Conservation (phyloP, 2,797 vertebrate genomes). For the Luscinia megarhynchos region DNA sequence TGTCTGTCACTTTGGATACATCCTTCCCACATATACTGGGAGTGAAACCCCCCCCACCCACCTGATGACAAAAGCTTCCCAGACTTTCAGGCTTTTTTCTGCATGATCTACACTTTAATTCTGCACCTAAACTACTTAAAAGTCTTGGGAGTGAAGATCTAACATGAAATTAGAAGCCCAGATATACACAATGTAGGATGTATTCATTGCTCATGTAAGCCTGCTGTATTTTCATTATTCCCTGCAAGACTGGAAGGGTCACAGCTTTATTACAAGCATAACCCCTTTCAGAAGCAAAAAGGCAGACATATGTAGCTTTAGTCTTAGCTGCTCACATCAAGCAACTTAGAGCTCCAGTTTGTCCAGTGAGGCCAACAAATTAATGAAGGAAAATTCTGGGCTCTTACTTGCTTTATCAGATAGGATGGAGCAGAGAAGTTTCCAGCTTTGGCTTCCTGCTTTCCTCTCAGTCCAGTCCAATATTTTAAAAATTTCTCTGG, state of each 20-base stretch:
- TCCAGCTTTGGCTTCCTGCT: constrained; percentile 19
- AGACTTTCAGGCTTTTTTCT: background rate
- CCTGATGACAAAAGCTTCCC: background rate
- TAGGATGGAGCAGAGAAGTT: background rate
- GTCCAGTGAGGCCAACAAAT: background rate
- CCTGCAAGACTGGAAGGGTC: background rate
- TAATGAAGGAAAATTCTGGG: background rate
- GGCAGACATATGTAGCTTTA: background rate
- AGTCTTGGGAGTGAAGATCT: background rate
- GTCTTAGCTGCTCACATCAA: background rate
- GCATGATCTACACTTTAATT: background rate
- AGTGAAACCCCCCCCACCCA: background rate
- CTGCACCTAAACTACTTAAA: background rate
- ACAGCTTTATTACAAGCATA: background rate
- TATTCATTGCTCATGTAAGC: background rate
- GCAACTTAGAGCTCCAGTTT: background rate
- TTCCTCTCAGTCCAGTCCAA: background rate
- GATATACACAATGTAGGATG: background rate
- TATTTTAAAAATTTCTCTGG: background rate
- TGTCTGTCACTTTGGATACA: background rate
- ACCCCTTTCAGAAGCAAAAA: background rate
- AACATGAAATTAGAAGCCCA: background rate
- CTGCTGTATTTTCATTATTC: background rate
- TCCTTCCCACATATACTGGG: fast-evolving
- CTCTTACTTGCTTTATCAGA: background rate